phyloP scores from a whole-genome alignment of 2,797 vertebrate species.

The Etheostoma nigrum region DNA sequence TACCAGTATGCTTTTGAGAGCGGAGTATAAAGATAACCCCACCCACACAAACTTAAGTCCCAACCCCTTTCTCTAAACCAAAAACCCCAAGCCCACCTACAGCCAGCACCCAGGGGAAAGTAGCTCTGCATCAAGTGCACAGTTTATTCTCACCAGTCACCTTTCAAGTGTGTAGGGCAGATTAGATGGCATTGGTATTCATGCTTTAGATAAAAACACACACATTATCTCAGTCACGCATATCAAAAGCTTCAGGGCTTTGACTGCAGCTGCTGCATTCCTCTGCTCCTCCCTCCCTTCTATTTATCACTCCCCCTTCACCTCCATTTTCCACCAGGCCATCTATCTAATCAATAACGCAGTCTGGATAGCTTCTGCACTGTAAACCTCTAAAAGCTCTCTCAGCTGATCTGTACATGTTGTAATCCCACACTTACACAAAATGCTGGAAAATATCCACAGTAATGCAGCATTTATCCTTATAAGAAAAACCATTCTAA shows the following conservation, averaged over 20 bases:
- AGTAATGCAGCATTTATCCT: background rate
- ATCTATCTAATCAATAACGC: slow-evolving; percentile 30
- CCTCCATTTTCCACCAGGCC: slow-evolving; percentile 12
- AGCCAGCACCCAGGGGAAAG: background rate
- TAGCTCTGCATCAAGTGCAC: background rate
- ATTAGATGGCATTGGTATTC: slow-evolving; percentile 63
- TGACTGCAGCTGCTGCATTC: slow-evolving; percentile 58
- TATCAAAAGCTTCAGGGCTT: slow-evolving; percentile 25
- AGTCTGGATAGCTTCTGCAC: background rate
- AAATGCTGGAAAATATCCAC: background rate
- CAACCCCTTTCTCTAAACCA: background rate
- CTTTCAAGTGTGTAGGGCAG: slow-evolving; percentile 47
- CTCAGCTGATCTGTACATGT: background rate
- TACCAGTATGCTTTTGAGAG: background rate
- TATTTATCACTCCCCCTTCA: slow-evolving; percentile 4
- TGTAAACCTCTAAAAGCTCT: background rate
- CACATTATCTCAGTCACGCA: slow-evolving; percentile 16
- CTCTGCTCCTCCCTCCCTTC: slow-evolving; percentile 14
- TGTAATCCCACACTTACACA: background rate
- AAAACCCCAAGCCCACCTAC: background rate
- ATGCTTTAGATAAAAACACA: slow-evolving; percentile 40
- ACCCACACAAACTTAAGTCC: background rate
- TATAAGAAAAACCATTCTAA: slow-evolving; percentile 2
- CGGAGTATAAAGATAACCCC: background rate
- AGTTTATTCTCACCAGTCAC: slow-evolving; percentile 46